Base-by-base conservation (phyloP, 1,140 invertebrate species). In the Achroia grisella region DNA sequence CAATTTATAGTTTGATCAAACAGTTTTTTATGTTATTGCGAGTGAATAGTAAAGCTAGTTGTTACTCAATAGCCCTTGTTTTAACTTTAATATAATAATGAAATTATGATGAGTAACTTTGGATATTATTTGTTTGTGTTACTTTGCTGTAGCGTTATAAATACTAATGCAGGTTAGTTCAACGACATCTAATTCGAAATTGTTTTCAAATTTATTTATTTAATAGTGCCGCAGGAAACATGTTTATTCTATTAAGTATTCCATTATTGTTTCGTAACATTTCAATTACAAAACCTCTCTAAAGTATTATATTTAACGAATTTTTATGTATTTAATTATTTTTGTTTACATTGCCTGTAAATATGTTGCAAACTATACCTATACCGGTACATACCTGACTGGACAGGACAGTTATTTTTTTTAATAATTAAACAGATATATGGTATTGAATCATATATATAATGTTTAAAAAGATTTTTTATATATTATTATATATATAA, bases 21-120 rank as follows among this genome's bases (percentile, higher is more conserved):
- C 79, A 75, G 59, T 62, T 63, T 63, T 62, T 58, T 58, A 59
- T 58, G 46, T 52, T 66, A 67, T 70, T 63, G 28, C 71, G 62
- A 70, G 53, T 66, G 60, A 50, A 48, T 57, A 40, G n/a, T n/a
- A 41, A 37, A 37, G 6, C 2, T n/a, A 14, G 9, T 58, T 54
- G 52, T 43, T 52, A 48, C 56, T 63, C 28, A 31, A n/a, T n/a
- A n/a, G n/a, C n/a, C n/a, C n/a, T 14, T 53, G 58, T 37, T 50
- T 50, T 41, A 44, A 48, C 41, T 55, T 39, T 63, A 41, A 46
- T 46, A 45, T 44, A 70, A 71, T 37, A 63, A 83, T 84, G 80
- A 84, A 72, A 78, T 83, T 83, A 83, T 77, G 75, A 83, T 83
- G 79, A 79, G 48, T 51, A 48, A 41, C 65, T 63, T 60, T 44